Evolutionary conservation across 2,888 invertebrate species (phyloP).

Genomic region (Sicus ferrugineus): DNA sequence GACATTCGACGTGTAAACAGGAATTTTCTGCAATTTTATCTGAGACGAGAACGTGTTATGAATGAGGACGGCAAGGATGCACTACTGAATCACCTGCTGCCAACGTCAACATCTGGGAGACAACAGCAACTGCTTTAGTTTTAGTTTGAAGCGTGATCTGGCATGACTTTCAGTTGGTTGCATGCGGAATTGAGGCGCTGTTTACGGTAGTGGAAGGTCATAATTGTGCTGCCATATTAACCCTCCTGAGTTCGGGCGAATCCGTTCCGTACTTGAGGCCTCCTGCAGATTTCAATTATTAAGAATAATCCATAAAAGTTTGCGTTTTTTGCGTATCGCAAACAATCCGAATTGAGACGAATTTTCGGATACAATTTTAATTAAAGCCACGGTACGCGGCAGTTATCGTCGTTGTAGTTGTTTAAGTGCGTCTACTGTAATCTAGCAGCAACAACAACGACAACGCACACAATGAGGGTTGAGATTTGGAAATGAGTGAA

Average conservation of each 20-base stretch:
- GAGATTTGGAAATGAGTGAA: slow-evolving; percentile 7
- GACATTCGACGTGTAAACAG: slow-evolving; percentile 10
- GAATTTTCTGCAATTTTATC: slow-evolving; percentile 1
- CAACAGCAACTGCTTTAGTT: not conserved
- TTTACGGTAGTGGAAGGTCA: too few relatives aligned
- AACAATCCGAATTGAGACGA: slow-evolving; percentile 33
- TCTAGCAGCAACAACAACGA: slow-evolving; percentile 40
- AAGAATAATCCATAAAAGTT: slow-evolving; percentile 23
- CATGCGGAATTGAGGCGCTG: not conserved
- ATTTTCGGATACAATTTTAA: slow-evolving; percentile 62
- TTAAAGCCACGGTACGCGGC: slow-evolving; percentile 63
- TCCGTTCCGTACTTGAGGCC: not conserved
- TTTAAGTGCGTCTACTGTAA: slow-evolving; percentile 51
- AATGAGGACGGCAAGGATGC: not conserved
- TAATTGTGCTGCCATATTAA: not conserved
- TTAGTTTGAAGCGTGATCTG: slow-evolving; percentile 8
- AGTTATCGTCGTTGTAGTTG: not conserved
- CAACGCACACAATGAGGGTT: slow-evolving; percentile 31
- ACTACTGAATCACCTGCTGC: slow-evolving; percentile 4
- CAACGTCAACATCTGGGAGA: not conserved
- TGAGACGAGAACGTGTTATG: not conserved
- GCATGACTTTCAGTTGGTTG: slow-evolving; percentile 15
- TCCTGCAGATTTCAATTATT: slow-evolving; percentile 9
- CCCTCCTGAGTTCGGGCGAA: not conserved
- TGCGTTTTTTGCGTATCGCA: slow-evolving; percentile 1